Base-by-base conservation (phyloP, 2,888 invertebrate genomes). In the Nebria brevicollis region DNA sequence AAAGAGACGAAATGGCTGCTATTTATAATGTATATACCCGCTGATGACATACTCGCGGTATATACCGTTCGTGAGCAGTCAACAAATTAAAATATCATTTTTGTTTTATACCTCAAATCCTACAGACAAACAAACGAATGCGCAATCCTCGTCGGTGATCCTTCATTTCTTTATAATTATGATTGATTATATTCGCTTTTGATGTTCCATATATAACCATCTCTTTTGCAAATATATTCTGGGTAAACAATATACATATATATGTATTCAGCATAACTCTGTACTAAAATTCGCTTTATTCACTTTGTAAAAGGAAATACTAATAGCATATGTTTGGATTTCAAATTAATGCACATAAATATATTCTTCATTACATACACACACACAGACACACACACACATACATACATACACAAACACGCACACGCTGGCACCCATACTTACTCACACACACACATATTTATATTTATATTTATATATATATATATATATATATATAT, bases 31-130 rank as follows among this genome's bases (percentile, higher is more conserved):
- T 34, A 54, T 54, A 11, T 54, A 54, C 4, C 54, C 54, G 2
- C 54, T 54, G 54, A 54, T 54, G 54, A 54, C 54, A 54, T 13
- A 54, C 11, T 54, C 54, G 7, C 54, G 54, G 54, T 54, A 13
- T 70, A 70, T 77, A 77, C 77, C 43, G 72, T 79, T 68, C 54
- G 75, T 79, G 75, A 79, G 68, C 73, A 74, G 74, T 79, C 73
- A 79, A 74, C 79, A 79, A 74, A 79, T 79, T 79, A 79, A 79
- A 79, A 79, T 74, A 68, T 79, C 79, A 79, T 79, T 79, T 79
- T 79, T 74, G 74, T 79, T 68, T 66, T 79, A 34, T 34, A 79
- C 74, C 79, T 79, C 75, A 43, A 41, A 8, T 15, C 41, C 73
- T 25, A 73, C 34, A n/a, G 73, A 42, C 73, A 34, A 70, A 72